These are phyloP conservation scores for Platalea minor DNA, from an alignment of 2,797 vertebrate species.

Conservation along the genomic window DNA sequence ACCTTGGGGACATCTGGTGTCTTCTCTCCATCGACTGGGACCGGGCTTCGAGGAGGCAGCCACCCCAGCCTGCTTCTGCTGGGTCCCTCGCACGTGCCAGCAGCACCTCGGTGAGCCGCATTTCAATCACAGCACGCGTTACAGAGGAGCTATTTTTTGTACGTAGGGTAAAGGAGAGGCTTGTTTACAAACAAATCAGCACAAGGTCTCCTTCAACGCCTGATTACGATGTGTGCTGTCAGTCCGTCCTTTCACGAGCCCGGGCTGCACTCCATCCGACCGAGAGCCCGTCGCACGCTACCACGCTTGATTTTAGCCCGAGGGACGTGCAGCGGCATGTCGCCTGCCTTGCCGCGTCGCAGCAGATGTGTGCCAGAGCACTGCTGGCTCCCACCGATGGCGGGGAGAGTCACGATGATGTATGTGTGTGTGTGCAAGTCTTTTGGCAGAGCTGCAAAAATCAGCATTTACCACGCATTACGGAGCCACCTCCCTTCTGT, in stretches of 20 bases:
- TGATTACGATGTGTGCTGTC: background rate
- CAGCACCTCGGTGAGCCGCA: fast-evolving
- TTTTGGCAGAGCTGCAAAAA: background rate
- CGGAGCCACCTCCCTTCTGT: background rate
- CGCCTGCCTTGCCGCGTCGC: background rate
- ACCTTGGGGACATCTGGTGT: background rate
- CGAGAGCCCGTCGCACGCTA: background rate
- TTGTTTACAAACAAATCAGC: background rate
- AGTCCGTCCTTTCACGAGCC: background rate
- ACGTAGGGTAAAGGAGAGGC: background rate
- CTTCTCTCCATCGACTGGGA: background rate
- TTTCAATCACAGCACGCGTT: fast-evolving
- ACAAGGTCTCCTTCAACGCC: background rate
- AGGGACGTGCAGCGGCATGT: background rate
- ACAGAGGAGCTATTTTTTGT: background rate
- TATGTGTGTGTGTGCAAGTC: background rate
- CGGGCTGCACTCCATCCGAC: background rate
- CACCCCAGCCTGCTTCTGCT: background rate
- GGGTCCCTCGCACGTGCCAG: background rate
- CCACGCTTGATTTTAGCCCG: background rate
- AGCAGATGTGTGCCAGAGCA: background rate
- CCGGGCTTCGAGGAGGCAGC: background rate
- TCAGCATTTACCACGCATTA: fast-evolving
- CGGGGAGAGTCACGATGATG: fast-evolving
- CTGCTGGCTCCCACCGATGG: background rate